Evolutionary conservation across 2,888 invertebrate species (phyloP).

Genomic region (Uloborus plumipes): DNA sequence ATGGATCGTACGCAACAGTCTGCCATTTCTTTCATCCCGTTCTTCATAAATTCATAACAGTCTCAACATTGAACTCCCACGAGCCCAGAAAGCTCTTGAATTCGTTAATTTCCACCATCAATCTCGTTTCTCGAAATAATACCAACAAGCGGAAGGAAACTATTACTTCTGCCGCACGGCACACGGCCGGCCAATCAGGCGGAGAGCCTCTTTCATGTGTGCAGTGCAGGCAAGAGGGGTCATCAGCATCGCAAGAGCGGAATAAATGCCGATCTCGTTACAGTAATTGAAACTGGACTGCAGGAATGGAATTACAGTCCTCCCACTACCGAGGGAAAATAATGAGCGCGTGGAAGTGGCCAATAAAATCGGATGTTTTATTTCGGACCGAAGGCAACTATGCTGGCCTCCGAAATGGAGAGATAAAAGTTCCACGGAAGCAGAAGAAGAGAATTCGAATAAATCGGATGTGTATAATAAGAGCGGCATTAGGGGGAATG

Average conservation of each 20-base stretch:
- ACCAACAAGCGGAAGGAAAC: neutral
- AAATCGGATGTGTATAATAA: too few species aligned
- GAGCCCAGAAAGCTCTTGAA: too few species aligned
- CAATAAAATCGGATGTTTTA: too few species aligned
- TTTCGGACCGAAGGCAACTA: too few species aligned
- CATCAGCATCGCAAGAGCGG: conserved; percentile 34
- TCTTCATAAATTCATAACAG: too few species aligned
- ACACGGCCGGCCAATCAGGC: conserved; percentile 31
- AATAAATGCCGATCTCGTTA: conserved; percentile 55
- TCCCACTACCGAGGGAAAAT: neutral
- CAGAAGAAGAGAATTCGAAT: too few species aligned
- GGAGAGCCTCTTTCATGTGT: conserved; percentile 33
- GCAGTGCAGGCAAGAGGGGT: neutral
- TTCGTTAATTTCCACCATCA: conserved; percentile 52
- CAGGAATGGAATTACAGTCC: conserved; percentile 11
- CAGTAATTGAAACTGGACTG: conserved; percentile 52
- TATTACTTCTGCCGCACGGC: conserved; percentile 5
- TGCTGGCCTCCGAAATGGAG: too few species aligned
- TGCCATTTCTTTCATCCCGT: too few species aligned
- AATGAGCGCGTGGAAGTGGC: neutral
- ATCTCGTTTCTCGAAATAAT: conserved; percentile 33
- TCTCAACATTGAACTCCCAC: too few species aligned
- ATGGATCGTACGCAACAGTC: too few species aligned
- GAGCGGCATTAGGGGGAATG: too few species aligned
- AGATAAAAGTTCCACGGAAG: too few species aligned